A percentile compares a stretch with the other conserved stretches of the same genome.
phyloP scores from a whole-genome alignment of 2,797 vertebrate genomes.

The Cichlasoma orientale region DNA sequence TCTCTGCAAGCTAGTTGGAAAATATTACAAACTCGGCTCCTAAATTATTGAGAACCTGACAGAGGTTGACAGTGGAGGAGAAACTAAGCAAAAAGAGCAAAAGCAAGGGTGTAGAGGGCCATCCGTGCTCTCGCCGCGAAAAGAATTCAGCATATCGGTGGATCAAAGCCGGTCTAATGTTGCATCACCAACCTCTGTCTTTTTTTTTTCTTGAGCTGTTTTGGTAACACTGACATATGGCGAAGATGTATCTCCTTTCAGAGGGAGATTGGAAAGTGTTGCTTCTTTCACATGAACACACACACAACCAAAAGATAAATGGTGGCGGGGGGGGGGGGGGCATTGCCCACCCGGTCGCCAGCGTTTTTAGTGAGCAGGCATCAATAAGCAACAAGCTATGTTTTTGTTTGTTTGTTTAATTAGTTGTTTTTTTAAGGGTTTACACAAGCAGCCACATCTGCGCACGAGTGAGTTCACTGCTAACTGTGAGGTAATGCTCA shows the following conservation, averaged over 20 bases:
- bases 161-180: slow-evolving; percentile 33
- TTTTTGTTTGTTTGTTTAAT: too few species aligned
- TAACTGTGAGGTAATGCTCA: neutral
- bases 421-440: neutral
- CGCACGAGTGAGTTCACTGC: neutral
- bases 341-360: neutral
- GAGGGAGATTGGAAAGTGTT: neutral
- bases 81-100: slow-evolving; percentile 38
- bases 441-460: neutral
- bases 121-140: slow-evolving; percentile 14
- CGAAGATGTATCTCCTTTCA: neutral
- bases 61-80: slow-evolving; percentile 45
- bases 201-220: neutral
- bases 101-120: slow-evolving; percentile 7
- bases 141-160: neutral
- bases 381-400: neutral
- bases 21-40: slow-evolving; percentile 36
- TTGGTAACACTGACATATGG: neutral
- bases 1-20: slow-evolving; percentile 23
- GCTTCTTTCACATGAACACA: neutral
- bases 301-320: neutral
- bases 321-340: neutral
- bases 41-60: slow-evolving; percentile 59
- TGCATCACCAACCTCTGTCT: slow-evolving; percentile 15
- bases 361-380: neutral